phyloP scores from a whole-genome alignment of 2,113 vertebrate genomes.

The Calcarius ornatus region DNA sequence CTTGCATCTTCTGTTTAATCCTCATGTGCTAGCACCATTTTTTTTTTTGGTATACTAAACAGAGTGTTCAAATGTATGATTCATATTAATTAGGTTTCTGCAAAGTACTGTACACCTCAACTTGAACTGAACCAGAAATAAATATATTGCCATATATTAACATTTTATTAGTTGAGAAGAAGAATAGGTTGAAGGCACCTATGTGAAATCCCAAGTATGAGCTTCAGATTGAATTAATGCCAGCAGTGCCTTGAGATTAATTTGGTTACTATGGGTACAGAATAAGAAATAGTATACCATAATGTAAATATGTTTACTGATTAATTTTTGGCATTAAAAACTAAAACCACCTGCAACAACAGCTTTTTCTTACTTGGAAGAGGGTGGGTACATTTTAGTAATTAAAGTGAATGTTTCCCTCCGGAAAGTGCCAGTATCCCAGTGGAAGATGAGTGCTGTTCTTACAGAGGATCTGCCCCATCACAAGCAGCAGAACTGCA shows the following conservation, averaged over 20 bases:
- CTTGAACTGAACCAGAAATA: slow-evolving; percentile 76
- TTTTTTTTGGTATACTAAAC: slow-evolving; percentile 27
- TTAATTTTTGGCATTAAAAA: slow-evolving; percentile 72
- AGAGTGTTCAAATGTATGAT: slow-evolving; percentile 66
- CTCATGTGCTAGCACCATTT: background rate
- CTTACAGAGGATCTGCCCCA: background rate
- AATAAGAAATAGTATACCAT: slow-evolving; percentile 71
- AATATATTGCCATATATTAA: slow-evolving; percentile 76
- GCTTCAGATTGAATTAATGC: slow-evolving; percentile 71
- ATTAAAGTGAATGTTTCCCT: slow-evolving; percentile 60
- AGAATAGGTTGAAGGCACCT: slow-evolving; percentile 69
- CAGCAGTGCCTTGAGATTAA: slow-evolving; percentile 73
- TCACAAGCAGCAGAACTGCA: background rate
- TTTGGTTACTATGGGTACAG: slow-evolving; percentile 73
- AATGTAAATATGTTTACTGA: slow-evolving; percentile 73
- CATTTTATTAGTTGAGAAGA: slow-evolving; percentile 72
- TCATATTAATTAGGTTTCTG: slow-evolving; percentile 77
- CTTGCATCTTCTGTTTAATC: slow-evolving; percentile 38
- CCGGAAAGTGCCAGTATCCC: slow-evolving; percentile 48
- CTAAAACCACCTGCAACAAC: slow-evolving; percentile 63
- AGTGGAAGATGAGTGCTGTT: background rate
- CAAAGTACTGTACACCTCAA: slow-evolving; percentile 65
- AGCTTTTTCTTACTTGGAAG: slow-evolving; percentile 62
- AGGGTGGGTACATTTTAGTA: slow-evolving; percentile 57
- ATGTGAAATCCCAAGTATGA: slow-evolving; percentile 70